A percentile compares a stretch with the other conserved stretches of the same genome.
Evolutionary conservation across 2,888 invertebrate species (phyloP).

Genomic region (Danaus chrysippus): DNA sequence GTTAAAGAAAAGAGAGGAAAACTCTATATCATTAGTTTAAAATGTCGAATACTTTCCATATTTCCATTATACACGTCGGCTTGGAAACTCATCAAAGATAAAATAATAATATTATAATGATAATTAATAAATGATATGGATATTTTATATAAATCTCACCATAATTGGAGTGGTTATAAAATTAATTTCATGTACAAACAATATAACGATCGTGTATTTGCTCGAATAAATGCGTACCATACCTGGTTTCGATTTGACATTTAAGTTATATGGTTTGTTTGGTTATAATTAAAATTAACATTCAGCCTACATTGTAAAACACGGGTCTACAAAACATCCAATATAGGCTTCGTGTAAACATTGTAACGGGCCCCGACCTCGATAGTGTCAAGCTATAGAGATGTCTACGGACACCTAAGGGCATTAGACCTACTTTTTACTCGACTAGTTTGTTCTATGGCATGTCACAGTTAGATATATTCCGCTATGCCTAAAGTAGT

Average conservation of each 20-base stretch:
- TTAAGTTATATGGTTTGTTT: background rate
- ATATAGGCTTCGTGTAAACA: conserved; percentile 25
- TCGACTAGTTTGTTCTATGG: conserved; percentile 18
- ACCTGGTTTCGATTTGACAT: background rate
- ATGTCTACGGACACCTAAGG: conserved; percentile 33
- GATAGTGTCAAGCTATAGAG: conserved; percentile 40
- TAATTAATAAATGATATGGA: no score
- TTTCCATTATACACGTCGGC: no score
- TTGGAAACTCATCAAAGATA: no score
- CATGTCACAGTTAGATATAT: conserved; percentile 27
- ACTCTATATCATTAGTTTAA: no score
- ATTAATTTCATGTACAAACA: background rate
- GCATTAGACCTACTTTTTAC: conserved; percentile 36
- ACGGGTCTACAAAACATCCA: conserved; percentile 15
- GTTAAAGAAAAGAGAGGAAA: no score
- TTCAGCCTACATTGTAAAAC: conserved; percentile 18
- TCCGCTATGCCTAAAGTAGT: conserved; percentile 20
- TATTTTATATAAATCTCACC: no score
- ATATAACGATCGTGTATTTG: background rate
- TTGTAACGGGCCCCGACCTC: conserved; percentile 54
- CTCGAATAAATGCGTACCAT: background rate
- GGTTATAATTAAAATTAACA: background rate
- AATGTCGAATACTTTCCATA: no score
- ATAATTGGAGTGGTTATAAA: no score
- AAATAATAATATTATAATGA: no score